Conservation (phyloP, 2,113 vertebrate genomes). For the Pogona vitticeps region DNA sequence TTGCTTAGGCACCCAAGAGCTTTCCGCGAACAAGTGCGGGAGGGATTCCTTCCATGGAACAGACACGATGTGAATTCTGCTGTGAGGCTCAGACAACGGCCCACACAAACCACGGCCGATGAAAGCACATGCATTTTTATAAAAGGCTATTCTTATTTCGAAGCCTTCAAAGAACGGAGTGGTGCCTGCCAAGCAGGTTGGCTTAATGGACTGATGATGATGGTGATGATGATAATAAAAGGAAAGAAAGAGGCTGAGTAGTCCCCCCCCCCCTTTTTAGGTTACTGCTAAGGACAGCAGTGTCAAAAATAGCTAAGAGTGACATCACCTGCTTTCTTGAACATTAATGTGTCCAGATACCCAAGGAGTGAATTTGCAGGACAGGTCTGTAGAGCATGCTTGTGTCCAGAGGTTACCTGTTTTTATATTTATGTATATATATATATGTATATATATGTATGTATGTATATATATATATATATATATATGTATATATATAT, state of each 20-base stretch:
- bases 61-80: neutral
- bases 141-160: neutral
- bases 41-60: neutral
- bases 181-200: no score
- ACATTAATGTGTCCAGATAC: neutral
- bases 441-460: no score
- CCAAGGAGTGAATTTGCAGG: neutral
- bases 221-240: no score
- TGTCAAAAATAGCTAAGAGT: slow-evolving; percentile 5
- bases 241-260: no score
- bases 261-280: neutral
- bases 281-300: neutral
- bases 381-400: no score
- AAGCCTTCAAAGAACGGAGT: neutral
- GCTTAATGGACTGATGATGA: neutral
- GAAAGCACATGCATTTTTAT: neutral
- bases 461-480: no score
- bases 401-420: no score
- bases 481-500: no score
- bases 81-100: neutral
- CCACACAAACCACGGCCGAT: neutral
- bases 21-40: neutral
- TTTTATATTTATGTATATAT: no score
- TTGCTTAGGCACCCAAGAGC: no score
- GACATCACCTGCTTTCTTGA: slow-evolving; percentile 15